Percentiles rank a stretch among this genome's conserved stretches.
Evolutionary conservation across 2,888 invertebrate genomes (phyloP).

Genomic region (Hydrotaea diabolus): DNA sequence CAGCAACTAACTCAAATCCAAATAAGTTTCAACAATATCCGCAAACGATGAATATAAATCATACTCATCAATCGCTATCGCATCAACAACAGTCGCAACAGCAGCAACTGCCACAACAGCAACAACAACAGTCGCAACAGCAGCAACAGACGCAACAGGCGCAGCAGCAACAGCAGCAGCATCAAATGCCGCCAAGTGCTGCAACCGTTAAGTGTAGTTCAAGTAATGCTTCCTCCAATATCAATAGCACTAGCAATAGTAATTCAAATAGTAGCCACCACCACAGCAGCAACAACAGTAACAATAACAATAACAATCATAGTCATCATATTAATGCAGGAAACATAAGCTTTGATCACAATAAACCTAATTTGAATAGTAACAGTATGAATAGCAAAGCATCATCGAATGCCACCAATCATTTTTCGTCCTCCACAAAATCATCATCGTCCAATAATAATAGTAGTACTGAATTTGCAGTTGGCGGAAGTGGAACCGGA

Average conservation of each 20-base stretch:
- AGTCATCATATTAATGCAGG: constrained; percentile 65
- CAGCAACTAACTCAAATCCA: constrained; percentile 81
- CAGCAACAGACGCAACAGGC: constrained; percentile 81
- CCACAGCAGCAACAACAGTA: constrained; percentile 80
- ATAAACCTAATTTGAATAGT: constrained; percentile 68
- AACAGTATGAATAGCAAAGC: constrained; percentile 69
- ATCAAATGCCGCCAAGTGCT: constrained; percentile 67
- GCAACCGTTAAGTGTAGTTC: constrained; percentile 68
- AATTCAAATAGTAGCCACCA: constrained; percentile 65
- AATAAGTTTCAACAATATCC: constrained; percentile 77
- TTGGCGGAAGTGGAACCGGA: constrained; percentile 73
- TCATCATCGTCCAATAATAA: constrained; percentile 56
- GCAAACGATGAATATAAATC: constrained; percentile 62
- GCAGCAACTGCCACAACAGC: constrained; percentile 76
- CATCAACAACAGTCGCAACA: constrained; percentile 71
- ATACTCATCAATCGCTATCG: constrained; percentile 64
- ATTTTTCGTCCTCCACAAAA: constrained; percentile 66
- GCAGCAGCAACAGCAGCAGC: constrained; percentile 69
- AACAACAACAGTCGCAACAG: constrained; percentile 70
- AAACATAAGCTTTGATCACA: constrained; percentile 64
- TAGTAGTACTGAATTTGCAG: constrained; percentile 72
- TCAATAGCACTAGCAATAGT: constrained; percentile 56
- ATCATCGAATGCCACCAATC: constrained; percentile 65
- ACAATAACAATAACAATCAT: constrained; percentile 71
- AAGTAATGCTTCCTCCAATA: constrained; percentile 67